A percentile compares a stretch with the other conserved stretches of the same genome.
phyloP scores from a whole-genome alignment of 2,888 invertebrate genomes.

The Fissipunctia ypsillon region DNA sequence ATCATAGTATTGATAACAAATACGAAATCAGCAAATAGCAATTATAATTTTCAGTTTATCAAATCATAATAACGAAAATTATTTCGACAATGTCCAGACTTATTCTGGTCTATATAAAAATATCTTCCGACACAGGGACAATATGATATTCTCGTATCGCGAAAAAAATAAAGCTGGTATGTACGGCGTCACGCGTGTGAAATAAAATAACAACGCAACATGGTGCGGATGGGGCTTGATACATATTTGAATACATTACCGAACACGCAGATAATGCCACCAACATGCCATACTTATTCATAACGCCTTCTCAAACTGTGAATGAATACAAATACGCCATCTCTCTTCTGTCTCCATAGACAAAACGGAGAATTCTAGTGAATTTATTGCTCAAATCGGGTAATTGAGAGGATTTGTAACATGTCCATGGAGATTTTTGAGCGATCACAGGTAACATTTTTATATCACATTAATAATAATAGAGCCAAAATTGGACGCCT shows the following conservation, averaged over 20 bases:
- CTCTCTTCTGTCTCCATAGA: conserved; percentile 47
- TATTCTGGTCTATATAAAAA: conserved; percentile 64
- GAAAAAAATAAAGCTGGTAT: conserved; percentile 85
- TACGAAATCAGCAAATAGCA: background rate
- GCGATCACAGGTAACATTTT: background rate
- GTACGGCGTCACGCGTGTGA: conserved; percentile 86
- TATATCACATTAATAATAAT: background rate
- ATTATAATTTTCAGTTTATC: conserved; percentile 8
- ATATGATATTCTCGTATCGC: conserved; percentile 80
- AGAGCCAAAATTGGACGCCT: background rate
- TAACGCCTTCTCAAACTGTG: conserved; percentile 83
- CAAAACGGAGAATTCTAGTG: conserved; percentile 25
- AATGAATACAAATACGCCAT: conserved; percentile 83
- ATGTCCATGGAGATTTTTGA: background rate
- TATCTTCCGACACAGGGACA: conserved; percentile 71
- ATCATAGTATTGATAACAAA: background rate
- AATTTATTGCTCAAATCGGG: conserved; percentile 44
- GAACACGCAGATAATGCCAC: conserved; percentile 88
- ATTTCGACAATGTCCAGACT: conserved; percentile 29
- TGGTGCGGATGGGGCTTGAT: conserved; percentile 88
- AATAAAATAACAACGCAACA: conserved; percentile 89
- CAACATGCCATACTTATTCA: conserved; percentile 88
- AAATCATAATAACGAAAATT: conserved; percentile 15
- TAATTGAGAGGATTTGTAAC: conserved; percentile 19
- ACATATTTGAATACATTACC: conserved; percentile 91